These are phyloP conservation scores for Orthosia incerta DNA, from an alignment of 2,888 invertebrate genomes.

Conservation along the genomic window DNA sequence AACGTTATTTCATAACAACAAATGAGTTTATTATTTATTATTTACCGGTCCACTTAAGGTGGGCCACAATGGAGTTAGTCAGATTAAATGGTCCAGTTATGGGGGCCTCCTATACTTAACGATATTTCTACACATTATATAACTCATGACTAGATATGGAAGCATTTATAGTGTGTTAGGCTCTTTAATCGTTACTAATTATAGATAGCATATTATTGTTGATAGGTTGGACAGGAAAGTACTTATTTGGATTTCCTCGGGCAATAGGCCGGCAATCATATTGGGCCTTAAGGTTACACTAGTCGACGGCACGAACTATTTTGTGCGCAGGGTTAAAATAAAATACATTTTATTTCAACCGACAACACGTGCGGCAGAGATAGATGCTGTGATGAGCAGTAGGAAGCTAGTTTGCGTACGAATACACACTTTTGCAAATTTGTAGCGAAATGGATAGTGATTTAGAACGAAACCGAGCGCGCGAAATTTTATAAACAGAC, in stretches of 20 bases:
- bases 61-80: slow-evolving; percentile 47
- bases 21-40: slow-evolving; percentile 42
- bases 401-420: no score
- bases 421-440: no score
- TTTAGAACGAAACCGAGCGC: no score
- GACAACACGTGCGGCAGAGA: no score
- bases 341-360: no score
- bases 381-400: no score
- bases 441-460: no score
- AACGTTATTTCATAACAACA: slow-evolving; percentile 22
- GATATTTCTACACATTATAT: slow-evolving; percentile 16
- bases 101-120: slow-evolving; percentile 9
- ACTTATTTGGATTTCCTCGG: neutral
- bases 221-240: neutral
- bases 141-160: neutral
- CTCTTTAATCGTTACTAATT: slow-evolving; percentile 13
- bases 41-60: slow-evolving; percentile 39
- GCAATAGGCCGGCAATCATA: neutral
- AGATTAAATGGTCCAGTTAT: slow-evolving; percentile 21
- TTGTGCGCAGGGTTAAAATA: no score
- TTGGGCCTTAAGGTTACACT: no score
- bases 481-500: no score
- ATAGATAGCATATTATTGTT: neutral
- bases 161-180: slow-evolving; percentile 15
- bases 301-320: no score